These are phyloP conservation scores for Ophraella communa DNA, from an alignment of 2,888 invertebrate genomes.

Conservation along the genomic window DNA sequence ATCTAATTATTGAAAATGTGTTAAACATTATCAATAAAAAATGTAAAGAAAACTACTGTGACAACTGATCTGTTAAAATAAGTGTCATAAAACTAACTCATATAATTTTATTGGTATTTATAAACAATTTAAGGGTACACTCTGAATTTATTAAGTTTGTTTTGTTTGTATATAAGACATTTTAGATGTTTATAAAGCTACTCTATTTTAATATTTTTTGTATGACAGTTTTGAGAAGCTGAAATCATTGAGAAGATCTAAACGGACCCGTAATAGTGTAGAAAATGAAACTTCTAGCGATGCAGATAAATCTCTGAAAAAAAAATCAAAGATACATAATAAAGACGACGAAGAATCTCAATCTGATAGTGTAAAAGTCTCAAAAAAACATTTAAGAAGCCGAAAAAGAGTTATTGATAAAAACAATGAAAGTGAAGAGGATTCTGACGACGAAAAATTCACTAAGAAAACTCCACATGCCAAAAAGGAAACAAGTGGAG, in stretches of 20 bases:
- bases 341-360: background rate
- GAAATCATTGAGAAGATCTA: slow-evolving; percentile 33
- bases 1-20: too few relatives aligned
- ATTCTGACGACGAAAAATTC: background rate
- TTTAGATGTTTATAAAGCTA: background rate
- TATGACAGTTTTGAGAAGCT: slow-evolving; percentile 39
- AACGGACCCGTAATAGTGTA: background rate
- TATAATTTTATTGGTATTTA: too few relatives aligned
- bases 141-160: background rate
- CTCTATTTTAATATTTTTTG: background rate
- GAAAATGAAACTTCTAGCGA: slow-evolving; percentile 26
- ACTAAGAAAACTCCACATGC: background rate
- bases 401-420: background rate
- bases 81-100: too few relatives aligned
- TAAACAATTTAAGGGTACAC: too few relatives aligned
- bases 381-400: background rate
- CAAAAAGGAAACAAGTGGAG: background rate
- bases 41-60: too few relatives aligned
- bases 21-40: too few relatives aligned
- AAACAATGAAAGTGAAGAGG: background rate
- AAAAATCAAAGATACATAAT: slow-evolving; percentile 31
- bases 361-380: background rate
- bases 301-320: slow-evolving; percentile 30
- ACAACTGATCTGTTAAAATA: too few relatives aligned
- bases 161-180: background rate